Conservation (phyloP, 2,113 vertebrate genomes). For the Tretioscincus oriximinensis region DNA sequence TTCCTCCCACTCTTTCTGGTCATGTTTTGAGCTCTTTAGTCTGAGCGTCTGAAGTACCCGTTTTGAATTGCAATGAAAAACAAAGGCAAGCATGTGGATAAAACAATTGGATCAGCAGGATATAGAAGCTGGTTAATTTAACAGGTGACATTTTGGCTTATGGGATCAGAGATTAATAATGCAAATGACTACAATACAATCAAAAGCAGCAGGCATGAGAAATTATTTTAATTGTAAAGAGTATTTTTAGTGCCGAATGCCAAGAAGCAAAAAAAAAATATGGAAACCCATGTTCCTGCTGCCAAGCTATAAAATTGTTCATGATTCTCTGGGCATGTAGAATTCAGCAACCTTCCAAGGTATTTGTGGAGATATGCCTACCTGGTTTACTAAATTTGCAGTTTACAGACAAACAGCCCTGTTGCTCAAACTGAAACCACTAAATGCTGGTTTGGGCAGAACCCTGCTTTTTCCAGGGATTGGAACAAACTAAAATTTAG, state of each 20-base stretch:
- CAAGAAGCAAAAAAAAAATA: background rate
- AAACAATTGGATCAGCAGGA: slow-evolving; percentile 32
- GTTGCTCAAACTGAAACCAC: no score
- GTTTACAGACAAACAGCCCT: no score
- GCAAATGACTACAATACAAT: slow-evolving; percentile 20
- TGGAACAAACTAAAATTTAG: no score
- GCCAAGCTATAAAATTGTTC: background rate
- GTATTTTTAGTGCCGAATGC: background rate
- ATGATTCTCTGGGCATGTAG: background rate
- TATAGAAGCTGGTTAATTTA: slow-evolving; percentile 26
- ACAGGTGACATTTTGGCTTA: background rate
- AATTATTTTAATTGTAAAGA: slow-evolving; percentile 31
- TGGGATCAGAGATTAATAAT: slow-evolving; percentile 39
- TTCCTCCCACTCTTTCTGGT: background rate
- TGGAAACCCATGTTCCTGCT: background rate
- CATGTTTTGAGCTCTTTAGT: background rate
- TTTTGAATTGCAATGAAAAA: slow-evolving; percentile 5
- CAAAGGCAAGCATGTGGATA: background rate
- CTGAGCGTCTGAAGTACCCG: background rate
- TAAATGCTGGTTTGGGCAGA: no score
- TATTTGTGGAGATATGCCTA: no score
- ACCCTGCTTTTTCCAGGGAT: no score
- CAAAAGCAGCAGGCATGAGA: slow-evolving; percentile 9
- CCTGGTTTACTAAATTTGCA: no score
- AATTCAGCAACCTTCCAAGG: background rate